Base-by-base conservation (phyloP, 2,888 invertebrate species). In the Stenoptilia bipunctidactyla region DNA sequence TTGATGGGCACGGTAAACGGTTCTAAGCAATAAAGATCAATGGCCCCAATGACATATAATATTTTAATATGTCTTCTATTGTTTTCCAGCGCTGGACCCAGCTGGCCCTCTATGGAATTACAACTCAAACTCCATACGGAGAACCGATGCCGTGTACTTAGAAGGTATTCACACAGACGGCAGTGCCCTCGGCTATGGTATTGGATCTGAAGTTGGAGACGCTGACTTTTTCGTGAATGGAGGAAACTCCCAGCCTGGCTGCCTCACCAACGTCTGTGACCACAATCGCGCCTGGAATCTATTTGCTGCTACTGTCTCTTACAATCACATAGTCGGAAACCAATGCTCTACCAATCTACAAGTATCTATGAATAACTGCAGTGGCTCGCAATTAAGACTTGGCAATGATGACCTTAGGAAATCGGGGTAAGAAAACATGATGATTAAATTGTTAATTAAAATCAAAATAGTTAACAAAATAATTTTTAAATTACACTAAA, bases 191-290 rank as follows among this genome's bases (percentile, higher is more conserved):
- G 83, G 52, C 58, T 79, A 52, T 59, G 88, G 55, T 52, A 86
- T 75, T 27, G 86, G 86, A 0, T 55, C 64, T 1, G 56, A 75
- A 4, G 61, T 88, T 2, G 87, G 76, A 0, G 64, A 85, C 41
- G 86, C 61, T 1, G 88, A 88, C 57, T 88, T 88, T 60, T 88
- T 85, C 76, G 86, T 86, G 14, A 88, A 88, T 47, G 79, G 83
- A 34, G 88, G 88, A 0, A 65, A 49, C 39, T 58, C 56, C n/a
- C 72, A 74, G 39, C 74, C 76, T 1, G 73, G 68, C 1, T 79
- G 77, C 39, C 1, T 60, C 0, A 56, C 58, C 3, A 61, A 50
- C 34, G 13, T 71, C 1, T 77, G 77, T 49, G 56, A 68, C 45
- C 77, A 76, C 45, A 65, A 73, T 41, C 66, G 69, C 4, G 65